A percentile compares a stretch with the other conserved stretches of the same genome.
phyloP scores from a whole-genome alignment of 2,888 invertebrate species.

The Mongoloraphidia duomilia region DNA sequence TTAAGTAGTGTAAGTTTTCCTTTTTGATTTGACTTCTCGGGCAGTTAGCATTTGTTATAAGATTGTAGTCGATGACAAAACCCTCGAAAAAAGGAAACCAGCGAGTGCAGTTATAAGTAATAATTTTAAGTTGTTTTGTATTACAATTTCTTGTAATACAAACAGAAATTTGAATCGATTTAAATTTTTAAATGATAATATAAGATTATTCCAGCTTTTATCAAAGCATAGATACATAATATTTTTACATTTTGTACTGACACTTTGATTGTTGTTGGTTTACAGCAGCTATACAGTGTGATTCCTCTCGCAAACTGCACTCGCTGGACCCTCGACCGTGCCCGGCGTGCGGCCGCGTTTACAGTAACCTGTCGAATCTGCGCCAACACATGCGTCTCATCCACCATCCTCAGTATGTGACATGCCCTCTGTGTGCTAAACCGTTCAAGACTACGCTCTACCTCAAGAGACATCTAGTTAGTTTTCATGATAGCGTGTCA shows the following conservation, averaged over 20 bases:
- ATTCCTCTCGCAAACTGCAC: constrained; percentile 30
- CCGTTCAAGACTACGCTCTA: constrained; percentile 49
- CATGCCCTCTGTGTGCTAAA: constrained; percentile 44
- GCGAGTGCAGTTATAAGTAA: too few relatives aligned
- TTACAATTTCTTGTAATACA: too few relatives aligned
- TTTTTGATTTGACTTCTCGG: too few relatives aligned
- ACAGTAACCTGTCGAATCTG: constrained; percentile 49
- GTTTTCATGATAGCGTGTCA: constrained; percentile 31
- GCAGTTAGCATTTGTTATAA: too few relatives aligned
- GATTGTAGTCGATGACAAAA: too few relatives aligned
- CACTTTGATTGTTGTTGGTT: constrained; percentile 14
- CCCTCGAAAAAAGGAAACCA: too few relatives aligned
- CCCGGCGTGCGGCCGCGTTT: constrained; percentile 47
- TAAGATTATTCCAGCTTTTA: too few relatives aligned
- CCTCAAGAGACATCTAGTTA: constrained; percentile 42
- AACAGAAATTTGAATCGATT: too few relatives aligned
- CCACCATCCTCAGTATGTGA: constrained; percentile 46
- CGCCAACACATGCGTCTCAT: constrained; percentile 50
- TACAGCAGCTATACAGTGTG: constrained; percentile 22
- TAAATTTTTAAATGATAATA: too few relatives aligned
- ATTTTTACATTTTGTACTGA: background rate
- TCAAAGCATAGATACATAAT: background rate
- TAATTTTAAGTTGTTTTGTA: too few relatives aligned
- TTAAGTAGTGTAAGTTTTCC: too few relatives aligned
- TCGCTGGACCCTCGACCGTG: constrained; percentile 41